phyloP scores from a whole-genome alignment of 1,140 invertebrate genomes.

The Hetaerina americana region DNA sequence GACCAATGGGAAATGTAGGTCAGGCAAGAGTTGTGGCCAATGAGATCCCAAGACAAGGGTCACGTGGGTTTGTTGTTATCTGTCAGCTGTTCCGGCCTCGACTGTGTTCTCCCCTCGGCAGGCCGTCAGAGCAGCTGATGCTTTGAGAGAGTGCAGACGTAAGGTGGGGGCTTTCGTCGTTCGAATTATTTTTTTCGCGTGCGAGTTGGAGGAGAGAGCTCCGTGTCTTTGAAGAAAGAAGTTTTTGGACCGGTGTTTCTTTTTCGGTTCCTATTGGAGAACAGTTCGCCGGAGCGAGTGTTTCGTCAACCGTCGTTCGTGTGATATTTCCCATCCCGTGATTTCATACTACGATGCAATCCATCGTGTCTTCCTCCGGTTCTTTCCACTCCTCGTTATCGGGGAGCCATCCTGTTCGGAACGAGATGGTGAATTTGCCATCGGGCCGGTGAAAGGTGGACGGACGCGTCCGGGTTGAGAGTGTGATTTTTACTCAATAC shows the following conservation, averaged over 20 bases:
- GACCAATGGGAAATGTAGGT: constrained; percentile 8
- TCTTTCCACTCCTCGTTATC: background rate
- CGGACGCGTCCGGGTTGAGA: too few species aligned
- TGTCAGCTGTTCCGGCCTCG: constrained; percentile 36
- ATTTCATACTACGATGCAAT: background rate
- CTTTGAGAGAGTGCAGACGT: constrained; percentile 11
- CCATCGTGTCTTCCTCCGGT: background rate
- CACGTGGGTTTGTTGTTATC: constrained; percentile 48
- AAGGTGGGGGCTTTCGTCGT: constrained; percentile 15
- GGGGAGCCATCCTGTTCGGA: background rate
- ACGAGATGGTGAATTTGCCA: background rate
- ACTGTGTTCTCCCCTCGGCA: constrained; percentile 9
- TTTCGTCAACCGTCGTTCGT: too few species aligned
- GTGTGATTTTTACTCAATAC: too few species aligned
- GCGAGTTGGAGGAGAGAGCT: constrained; percentile 26
- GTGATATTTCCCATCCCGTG: too few species aligned
- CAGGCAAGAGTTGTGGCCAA: constrained; percentile 23
- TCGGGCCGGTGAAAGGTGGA: background rate
- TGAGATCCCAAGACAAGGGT: constrained; percentile 22
- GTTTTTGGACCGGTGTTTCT: constrained; percentile 26
- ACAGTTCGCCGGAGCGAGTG: too few species aligned
- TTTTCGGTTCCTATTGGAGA: too few species aligned
- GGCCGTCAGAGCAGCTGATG: constrained; percentile 11
- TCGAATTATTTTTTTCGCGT: constrained; percentile 17
- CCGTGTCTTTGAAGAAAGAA: constrained; percentile 32